Evolutionary conservation across 2,888 invertebrate genomes (phyloP).

Genomic region (Ditula angustiorana): DNA sequence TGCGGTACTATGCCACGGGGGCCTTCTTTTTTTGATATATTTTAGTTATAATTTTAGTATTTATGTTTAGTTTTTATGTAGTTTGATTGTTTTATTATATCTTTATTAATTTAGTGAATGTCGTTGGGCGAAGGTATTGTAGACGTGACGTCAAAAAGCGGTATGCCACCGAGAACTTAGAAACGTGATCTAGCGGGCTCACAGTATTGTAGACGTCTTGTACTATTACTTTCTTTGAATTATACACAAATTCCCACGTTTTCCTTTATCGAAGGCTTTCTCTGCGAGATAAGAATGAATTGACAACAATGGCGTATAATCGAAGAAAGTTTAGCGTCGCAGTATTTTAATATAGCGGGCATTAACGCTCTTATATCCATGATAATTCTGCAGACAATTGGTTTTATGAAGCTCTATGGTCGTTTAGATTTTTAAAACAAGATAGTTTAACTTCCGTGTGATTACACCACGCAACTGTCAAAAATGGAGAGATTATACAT

Average conservation of each 20-base stretch:
- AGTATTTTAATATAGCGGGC: conserved; percentile 35
- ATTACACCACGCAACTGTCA: background rate
- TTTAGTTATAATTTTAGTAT: too few relatives aligned
- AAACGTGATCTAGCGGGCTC: conserved; percentile 65
- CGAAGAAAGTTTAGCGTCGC: conserved; percentile 60
- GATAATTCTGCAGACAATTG: conserved; percentile 35
- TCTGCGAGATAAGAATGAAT: conserved; percentile 72
- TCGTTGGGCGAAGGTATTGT: too few relatives aligned
- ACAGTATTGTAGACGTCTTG: conserved; percentile 60
- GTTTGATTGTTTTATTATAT: too few relatives aligned
- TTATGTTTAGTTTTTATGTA: too few relatives aligned
- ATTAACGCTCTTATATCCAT: conserved; percentile 36
- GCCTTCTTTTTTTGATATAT: too few relatives aligned
- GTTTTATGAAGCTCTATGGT: conserved; percentile 21
- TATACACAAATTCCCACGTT: conserved; percentile 73
- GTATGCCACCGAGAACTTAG: conserved; percentile 57
- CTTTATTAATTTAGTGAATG: too few relatives aligned
- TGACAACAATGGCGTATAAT: conserved; percentile 66
- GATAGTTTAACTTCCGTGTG: conserved; percentile 10
- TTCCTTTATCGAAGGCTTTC: conserved; percentile 79
- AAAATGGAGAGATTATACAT: background rate
- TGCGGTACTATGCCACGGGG: too few relatives aligned
- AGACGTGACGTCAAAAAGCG: conserved; percentile 55
- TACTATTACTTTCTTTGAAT: conserved; percentile 68
- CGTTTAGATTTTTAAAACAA: conserved; percentile 24